Evolutionary conservation across 37 sponge, comb jelly and placozoan species (phyloP).

Genomic region (Crambe crambe): DNA sequence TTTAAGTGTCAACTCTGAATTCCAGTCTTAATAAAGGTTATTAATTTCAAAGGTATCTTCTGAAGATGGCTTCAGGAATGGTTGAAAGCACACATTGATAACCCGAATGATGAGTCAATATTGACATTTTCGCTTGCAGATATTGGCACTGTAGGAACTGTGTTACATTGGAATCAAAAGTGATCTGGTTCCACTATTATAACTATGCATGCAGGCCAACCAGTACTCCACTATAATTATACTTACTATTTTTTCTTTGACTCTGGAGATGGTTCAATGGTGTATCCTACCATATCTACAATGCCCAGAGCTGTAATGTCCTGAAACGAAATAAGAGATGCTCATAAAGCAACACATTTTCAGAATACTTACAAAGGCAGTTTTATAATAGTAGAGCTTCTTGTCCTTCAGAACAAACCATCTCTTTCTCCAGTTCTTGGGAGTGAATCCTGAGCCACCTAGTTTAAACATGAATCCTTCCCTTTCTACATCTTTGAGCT

Average conservation of each 20-base stretch:
- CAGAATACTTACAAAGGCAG: conserved; percentile 74
- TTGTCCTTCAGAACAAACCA: conserved; percentile 84
- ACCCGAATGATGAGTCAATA: no score
- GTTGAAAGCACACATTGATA: no score
- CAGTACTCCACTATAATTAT: no score
- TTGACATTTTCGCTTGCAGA: no score
- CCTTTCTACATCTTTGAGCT: conserved; percentile 57
- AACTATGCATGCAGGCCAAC: no score
- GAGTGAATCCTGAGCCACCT: conserved; percentile 84
- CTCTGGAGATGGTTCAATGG: conserved; percentile 33
- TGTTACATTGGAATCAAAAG: no score
- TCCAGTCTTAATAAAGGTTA: no score
- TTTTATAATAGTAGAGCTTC: conserved; percentile 87
- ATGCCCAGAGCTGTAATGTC: conserved; percentile 72
- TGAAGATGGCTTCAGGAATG: no score
- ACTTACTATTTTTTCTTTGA: conserved; percentile 59
- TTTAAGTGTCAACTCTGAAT: no score
- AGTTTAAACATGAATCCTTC: conserved; percentile 75
- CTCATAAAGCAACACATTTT: neutral
- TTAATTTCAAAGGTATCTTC: no score
- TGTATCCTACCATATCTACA: conserved; percentile 64
- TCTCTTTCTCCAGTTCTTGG: conserved; percentile 88
- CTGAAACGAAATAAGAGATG: conserved; percentile 17
- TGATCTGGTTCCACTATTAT: no score
- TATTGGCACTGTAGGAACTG: no score